These are phyloP conservation scores for Drosophila silvestris DNA, from an alignment of 2,888 invertebrate genomes.

Conservation along the genomic window DNA sequence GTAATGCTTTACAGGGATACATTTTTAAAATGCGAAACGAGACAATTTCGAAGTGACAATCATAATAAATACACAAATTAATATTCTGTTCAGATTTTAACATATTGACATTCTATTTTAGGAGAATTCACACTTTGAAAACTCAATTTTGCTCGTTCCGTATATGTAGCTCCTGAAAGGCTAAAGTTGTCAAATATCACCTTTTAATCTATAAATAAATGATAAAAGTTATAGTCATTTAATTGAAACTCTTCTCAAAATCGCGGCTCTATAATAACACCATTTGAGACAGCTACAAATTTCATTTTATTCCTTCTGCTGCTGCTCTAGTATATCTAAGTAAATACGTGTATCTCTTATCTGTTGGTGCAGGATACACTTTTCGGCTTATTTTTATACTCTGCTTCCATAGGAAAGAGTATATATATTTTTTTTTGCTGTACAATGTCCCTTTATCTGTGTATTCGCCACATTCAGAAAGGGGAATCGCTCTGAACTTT, in stretches of 20 bases:
- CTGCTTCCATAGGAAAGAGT: not conserved
- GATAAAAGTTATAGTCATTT: not conserved
- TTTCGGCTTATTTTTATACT: not conserved
- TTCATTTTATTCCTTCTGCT: not conserved
- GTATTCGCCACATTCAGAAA: not conserved
- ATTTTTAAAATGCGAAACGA: conserved; percentile 6
- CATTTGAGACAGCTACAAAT: not conserved
- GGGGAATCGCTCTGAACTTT: too few species aligned
- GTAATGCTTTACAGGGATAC: not conserved
- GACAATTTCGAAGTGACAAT: not conserved
- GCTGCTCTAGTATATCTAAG: not conserved
- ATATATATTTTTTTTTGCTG: not conserved
- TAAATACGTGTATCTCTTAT: not conserved
- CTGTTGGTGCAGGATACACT: not conserved
- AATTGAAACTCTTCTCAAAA: not conserved
- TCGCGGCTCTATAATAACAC: not conserved
- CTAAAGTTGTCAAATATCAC: too few species aligned
- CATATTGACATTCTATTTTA: too few species aligned
- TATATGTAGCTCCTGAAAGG: not conserved
- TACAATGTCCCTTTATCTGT: not conserved
- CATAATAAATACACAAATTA: not conserved
- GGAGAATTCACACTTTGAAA: not conserved
- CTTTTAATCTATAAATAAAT: not conserved
- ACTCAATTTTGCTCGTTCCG: not conserved
- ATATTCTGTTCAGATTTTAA: not conserved